Percentiles rank a stretch among this genome's conserved stretches.
Conservation (phyloP, 2,113 vertebrate genomes). For the Malurus melanocephalus region DNA sequence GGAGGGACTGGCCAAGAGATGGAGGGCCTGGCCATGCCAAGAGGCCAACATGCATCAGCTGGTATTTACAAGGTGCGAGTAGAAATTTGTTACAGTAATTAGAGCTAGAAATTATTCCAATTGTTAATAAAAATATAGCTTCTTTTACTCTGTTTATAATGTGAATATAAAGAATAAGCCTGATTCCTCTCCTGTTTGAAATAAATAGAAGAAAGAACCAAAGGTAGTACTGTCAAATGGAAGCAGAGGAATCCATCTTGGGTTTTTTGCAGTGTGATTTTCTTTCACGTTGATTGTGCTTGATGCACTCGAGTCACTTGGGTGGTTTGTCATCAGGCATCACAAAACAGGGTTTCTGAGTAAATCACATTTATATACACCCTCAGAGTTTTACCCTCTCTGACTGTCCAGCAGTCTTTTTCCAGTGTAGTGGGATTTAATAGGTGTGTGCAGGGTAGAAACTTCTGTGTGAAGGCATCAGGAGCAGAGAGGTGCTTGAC, state of each 20-base stretch:
- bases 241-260: neutral
- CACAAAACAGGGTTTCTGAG: neutral
- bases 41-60: neutral
- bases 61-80: neutral
- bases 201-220: neutral
- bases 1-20: neutral
- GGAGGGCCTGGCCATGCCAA: neutral
- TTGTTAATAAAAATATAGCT: neutral
- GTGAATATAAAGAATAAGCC: neutral
- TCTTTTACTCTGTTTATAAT: neutral
- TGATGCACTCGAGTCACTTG: neutral
- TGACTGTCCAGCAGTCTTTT: neutral
- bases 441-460: neutral
- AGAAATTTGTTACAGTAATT: neutral
- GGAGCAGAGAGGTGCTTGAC: neutral
- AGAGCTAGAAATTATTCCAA: neutral
- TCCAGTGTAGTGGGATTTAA: neutral
- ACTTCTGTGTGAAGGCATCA: accelerated
- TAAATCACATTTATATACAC: neutral
- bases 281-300: neutral
- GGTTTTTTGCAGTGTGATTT: neutral
- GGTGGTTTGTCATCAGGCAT: neutral
- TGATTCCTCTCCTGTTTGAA: neutral
- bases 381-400: neutral
- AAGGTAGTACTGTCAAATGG: neutral